Evolutionary conservation across 2,888 invertebrate species (phyloP), one percentile per base, ranked within the genome.

Genomic region (Lottia gigantea): DNA sequence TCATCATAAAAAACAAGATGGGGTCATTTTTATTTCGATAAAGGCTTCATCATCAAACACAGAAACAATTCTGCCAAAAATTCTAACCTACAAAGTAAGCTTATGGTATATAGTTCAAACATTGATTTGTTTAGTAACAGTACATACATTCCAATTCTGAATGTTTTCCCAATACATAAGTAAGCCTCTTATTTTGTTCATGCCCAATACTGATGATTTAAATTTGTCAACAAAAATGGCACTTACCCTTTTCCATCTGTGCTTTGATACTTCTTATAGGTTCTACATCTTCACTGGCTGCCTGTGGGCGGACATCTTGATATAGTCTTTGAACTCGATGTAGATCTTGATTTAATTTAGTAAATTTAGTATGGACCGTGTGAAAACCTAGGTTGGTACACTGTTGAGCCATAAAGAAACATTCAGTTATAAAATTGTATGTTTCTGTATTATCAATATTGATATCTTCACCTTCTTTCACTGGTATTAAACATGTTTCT

Each of bases 341-440:
- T 81, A 95, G 85, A 71, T 91, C 91, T 71, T 91, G 91, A 82
- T 93, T 94, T 78, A 90, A 85, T 82, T 89, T 90, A 26, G 89
- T 76, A 67, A 91, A 86, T 77, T 90, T 91, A 81, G 91, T 90
- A 72, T 90, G 85, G 16, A 90, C 87, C 46, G 85, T 84, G 69
- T 87, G 87, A 75, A 89, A 88, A 0, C 94, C 93, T 68, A 97
- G 91, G 86, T 95, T 94, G 68, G 97, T 91, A 66, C 95, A 93
- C 83, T 93, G 93, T 86, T 97, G 97, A 0, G 95, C 94, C 91
- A 96, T 91, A 88, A 93, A 97, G 88, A 97, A 97, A 83, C 95
- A 94, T 87, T 97, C 96, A 0, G 95, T 96, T 16, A 95, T 92
- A 88, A 97, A 97, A 68, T 74, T 82, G 72, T 81, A 86, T 8